Evolutionary conservation across 2,888 invertebrate genomes (phyloP).

Genomic region (Cosmopolites sordidus): DNA sequence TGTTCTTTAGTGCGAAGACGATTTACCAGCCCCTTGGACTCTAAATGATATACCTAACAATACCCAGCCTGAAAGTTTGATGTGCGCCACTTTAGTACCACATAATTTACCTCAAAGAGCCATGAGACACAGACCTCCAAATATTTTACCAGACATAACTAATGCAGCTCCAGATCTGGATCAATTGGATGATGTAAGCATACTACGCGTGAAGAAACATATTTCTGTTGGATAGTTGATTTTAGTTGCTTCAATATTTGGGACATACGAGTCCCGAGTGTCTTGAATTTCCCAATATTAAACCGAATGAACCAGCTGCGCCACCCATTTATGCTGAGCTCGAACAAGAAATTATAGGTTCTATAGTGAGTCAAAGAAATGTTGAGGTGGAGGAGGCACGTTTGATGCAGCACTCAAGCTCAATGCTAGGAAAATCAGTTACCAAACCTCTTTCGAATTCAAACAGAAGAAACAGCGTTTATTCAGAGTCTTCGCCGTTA

Average conservation of each 20-base stretch:
- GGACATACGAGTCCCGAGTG: constrained; percentile 91
- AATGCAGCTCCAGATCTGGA: constrained; percentile 84
- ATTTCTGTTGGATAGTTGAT: too few relatives aligned
- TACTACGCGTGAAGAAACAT: too few relatives aligned
- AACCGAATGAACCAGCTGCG: constrained; percentile 74
- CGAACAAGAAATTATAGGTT: constrained; percentile 82
- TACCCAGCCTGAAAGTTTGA: constrained; percentile 44
- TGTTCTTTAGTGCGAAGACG: constrained; percentile 13
- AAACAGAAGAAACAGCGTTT: constrained; percentile 24
- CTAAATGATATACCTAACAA: constrained; percentile 25
- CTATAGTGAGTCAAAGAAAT: constrained; percentile 78
- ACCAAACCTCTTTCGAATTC: neutral
- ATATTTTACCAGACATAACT: constrained; percentile 73
- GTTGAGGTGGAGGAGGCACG: constrained; percentile 69
- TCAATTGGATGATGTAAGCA: constrained; percentile 83
- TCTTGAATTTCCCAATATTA: constrained; percentile 59
- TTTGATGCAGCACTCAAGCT: constrained; percentile 37
- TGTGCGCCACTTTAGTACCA: constrained; percentile 29
- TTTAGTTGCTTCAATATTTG: constrained; percentile 80
- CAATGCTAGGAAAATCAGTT: constrained; percentile 42
- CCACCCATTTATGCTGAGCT: constrained; percentile 70
- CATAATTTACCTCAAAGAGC: constrained; percentile 59
- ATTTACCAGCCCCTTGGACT: neutral
- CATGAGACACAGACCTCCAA: constrained; percentile 66
- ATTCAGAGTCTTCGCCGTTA: constrained; percentile 14